Conservation (phyloP, 2,888 invertebrate genomes). For the Mythimna lalbum region DNA sequence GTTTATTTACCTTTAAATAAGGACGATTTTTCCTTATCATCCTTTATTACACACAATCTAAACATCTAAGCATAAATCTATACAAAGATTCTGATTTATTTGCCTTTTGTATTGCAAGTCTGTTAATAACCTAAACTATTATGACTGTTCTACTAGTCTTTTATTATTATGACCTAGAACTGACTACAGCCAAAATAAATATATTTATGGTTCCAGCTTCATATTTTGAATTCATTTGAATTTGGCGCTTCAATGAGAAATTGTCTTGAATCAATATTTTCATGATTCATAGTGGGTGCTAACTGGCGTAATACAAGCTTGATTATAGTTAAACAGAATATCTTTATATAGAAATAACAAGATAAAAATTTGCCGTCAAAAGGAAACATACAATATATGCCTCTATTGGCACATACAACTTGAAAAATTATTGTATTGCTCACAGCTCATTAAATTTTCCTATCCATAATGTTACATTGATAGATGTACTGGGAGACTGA, state of each 20-base stretch:
- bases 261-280: no score
- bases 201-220: neutral
- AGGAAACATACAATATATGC: neutral
- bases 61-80: neutral
- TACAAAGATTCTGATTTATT: conserved; percentile 3
- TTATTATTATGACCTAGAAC: neutral
- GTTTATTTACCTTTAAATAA: no score
- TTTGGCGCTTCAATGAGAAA: neutral
- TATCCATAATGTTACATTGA: neutral
- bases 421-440: neutral
- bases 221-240: neutral
- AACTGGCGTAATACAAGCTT: neutral
- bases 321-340: neutral
- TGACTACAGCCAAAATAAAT: neutral
- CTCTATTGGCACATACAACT: neutral
- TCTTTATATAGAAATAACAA: neutral
- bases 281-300: neutral
- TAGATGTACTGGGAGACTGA: neutral
- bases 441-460: neutral
- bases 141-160: neutral
- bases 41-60: neutral
- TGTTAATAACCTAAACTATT: neutral
- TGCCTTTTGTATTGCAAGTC: neutral
- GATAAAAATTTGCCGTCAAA: neutral
- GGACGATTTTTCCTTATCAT: no score